These are phyloP conservation scores for Trichacis sp. DNA, from an alignment of 2,888 invertebrate species.

Conservation along the genomic window DNA sequence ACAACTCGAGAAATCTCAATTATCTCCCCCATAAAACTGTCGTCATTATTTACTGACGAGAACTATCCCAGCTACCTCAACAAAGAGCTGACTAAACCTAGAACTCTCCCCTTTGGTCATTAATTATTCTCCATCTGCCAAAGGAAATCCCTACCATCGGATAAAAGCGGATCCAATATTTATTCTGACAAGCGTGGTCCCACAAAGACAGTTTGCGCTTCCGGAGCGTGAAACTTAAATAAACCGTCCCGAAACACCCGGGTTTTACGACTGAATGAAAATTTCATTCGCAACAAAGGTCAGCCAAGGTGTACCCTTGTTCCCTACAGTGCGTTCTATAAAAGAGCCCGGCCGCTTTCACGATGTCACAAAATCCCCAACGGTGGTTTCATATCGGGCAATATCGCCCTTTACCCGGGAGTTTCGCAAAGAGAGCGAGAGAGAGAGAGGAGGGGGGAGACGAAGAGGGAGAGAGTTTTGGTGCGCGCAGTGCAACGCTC, in stretches of 20 bases:
- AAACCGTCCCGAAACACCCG: no score
- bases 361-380: slow-evolving; percentile 6
- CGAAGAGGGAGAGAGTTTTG: background rate
- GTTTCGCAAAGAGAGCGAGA: background rate
- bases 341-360: slow-evolving; percentile 9
- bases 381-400: slow-evolving; percentile 12
- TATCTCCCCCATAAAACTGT: no score
- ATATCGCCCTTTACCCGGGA: slow-evolving; percentile 9
- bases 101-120: no score
- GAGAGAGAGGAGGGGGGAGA: background rate
- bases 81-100: no score
- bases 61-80: no score
- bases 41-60: no score
- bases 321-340: background rate
- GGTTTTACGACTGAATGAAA: background rate
- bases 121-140: no score
- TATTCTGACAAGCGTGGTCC: background rate
- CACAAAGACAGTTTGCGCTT: no score
- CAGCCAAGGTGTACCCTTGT: background rate
- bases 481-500: slow-evolving; percentile 38
- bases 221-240: no score
- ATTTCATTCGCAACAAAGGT: slow-evolving; percentile 6
- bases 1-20: no score
- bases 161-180: background rate
- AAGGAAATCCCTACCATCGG: background rate